Percentiles rank a stretch among this genome's conserved stretches.
Conservation (phyloP, 1,140 invertebrate genomes). For the Tetraneura akinire region DNA sequence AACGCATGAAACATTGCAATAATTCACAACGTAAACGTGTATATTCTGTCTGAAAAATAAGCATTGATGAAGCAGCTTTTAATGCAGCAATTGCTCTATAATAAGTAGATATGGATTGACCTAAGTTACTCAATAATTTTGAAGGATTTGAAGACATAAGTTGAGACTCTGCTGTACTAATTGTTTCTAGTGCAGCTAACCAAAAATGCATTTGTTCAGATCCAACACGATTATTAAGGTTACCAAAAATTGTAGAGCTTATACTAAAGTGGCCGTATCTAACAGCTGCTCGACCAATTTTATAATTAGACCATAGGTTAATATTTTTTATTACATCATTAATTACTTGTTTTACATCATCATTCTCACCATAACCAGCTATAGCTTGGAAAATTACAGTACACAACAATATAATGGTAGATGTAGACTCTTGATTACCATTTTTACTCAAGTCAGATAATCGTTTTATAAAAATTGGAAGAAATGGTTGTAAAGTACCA, state of each 20-base stretch:
- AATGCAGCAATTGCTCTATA: slow-evolving; percentile 71
- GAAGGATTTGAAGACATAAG: slow-evolving; percentile 54
- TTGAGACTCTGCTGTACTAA: slow-evolving; percentile 62
- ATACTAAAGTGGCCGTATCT: slow-evolving; percentile 81
- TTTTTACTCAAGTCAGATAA: slow-evolving; percentile 57
- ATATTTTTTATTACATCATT: slow-evolving; percentile 64
- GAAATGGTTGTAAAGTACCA: slow-evolving; percentile 21
- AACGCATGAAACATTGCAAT: slow-evolving; percentile 73
- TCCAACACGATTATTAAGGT: slow-evolving; percentile 73
- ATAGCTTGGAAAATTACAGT: slow-evolving; percentile 82
- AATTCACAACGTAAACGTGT: slow-evolving; percentile 74
- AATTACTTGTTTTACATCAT: slow-evolving; percentile 65
- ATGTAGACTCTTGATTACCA: slow-evolving; percentile 1
- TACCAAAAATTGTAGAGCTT: slow-evolving; percentile 69
- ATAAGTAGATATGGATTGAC: slow-evolving; percentile 66
- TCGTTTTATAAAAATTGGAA: slow-evolving; percentile 63
- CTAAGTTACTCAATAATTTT: slow-evolving; percentile 64
- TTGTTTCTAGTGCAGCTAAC: slow-evolving; percentile 75
- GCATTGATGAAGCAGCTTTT: slow-evolving; percentile 69
- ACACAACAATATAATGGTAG: slow-evolving; percentile 69
- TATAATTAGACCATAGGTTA: slow-evolving; percentile 82
- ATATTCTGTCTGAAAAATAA: slow-evolving; percentile 80
- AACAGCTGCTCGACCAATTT: slow-evolving; percentile 81
- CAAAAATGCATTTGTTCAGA: slow-evolving; percentile 91
- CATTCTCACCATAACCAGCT: slow-evolving; percentile 61